A percentile compares a stretch with the other conserved stretches of the same genome.
These are phyloP conservation scores for Popillia japonica DNA, from an alignment of 1,140 invertebrate genomes.

Conservation along the genomic window DNA sequence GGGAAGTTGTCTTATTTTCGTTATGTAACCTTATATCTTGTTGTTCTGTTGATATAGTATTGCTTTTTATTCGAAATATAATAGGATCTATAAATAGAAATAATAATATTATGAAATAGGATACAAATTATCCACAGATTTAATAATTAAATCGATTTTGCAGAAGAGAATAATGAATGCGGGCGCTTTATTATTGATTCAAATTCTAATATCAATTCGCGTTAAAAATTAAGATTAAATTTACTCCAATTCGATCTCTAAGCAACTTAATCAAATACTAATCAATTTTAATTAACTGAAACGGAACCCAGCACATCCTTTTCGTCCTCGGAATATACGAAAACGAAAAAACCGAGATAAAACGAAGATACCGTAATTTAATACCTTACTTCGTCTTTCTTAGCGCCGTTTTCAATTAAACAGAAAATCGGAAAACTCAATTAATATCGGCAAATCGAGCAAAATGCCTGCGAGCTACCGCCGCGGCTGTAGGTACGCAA, in stretches of 20 bases:
- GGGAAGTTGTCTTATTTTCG: conserved; percentile 1
- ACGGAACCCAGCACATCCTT: background rate
- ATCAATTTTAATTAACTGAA: background rate
- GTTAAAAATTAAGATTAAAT: background rate
- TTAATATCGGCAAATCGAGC: conserved; percentile 31
- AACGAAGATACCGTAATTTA: conserved; percentile 15
- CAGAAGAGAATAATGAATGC: too few relatives aligned
- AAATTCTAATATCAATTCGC: background rate
- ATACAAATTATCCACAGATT: too few relatives aligned
- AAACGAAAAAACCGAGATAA: background rate
- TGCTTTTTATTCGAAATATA: background rate
- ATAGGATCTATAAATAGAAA: too few relatives aligned
- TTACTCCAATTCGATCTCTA: background rate
- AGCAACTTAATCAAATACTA: background rate
- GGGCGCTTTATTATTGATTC: too few relatives aligned
- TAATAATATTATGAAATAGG: too few relatives aligned
- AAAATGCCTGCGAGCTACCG: background rate
- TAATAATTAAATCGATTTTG: too few relatives aligned
- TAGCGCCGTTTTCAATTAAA: conserved; percentile 33
- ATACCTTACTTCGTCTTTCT: conserved; percentile 28
- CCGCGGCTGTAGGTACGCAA: background rate
- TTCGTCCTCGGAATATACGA: background rate
- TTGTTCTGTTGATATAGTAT: background rate
- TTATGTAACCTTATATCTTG: background rate
- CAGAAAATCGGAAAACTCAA: conserved; percentile 35